Percentiles rank a stretch among this genome's conserved stretches.
Evolutionary conservation across 1,140 invertebrate genomes (phyloP).

Genomic region (Brachystomella parvula): DNA sequence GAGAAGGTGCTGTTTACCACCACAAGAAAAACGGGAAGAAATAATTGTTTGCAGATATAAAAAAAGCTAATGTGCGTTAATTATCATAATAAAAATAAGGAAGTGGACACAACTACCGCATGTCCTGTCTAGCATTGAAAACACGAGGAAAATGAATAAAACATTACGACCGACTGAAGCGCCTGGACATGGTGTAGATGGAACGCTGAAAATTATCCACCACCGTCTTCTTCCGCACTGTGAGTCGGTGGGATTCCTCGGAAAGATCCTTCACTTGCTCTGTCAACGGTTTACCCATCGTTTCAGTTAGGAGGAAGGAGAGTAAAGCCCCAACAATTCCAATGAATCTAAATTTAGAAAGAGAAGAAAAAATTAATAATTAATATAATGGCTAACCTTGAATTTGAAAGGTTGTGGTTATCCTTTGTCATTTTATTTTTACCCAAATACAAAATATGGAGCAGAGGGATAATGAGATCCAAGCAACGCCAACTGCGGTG

Average conservation of each 20-base stretch:
- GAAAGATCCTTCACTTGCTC: conserved; percentile 5
- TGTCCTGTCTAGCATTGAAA: no score
- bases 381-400: neutral
- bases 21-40: no score
- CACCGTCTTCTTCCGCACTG: neutral
- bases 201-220: neutral
- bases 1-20: no score
- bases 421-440: no score
- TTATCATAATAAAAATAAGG: no score
- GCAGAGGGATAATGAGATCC: conserved; percentile 6
- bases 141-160: no score
- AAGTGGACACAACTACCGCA: no score
- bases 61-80: no score
- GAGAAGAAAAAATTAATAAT: conserved; percentile 2
- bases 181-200: neutral
- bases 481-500: conserved; percentile 14
- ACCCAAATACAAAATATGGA: conserved; percentile 15
- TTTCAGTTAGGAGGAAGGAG: conserved; percentile 14
- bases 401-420: no score
- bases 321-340: neutral
- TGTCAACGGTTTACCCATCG: conserved; percentile 9
- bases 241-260: neutral
- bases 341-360: conserved; percentile 2
- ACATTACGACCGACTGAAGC: no score
- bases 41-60: no score